Conservation (phyloP, 2,888 invertebrate genomes). For the Baccha elongata region DNA sequence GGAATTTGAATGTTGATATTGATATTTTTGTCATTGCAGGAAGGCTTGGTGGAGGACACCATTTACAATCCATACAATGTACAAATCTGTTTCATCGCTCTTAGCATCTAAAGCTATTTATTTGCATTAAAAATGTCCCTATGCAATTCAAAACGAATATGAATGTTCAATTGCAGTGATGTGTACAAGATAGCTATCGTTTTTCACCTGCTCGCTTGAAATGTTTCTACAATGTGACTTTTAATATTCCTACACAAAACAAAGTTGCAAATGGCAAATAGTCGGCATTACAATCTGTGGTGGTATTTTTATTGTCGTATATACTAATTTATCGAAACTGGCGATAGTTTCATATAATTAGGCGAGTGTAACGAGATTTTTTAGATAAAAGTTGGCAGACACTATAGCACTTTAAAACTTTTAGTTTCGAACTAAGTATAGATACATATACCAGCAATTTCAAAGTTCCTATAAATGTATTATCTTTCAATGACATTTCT, state of each 20-base stretch:
- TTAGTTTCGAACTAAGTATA: too few relatives aligned
- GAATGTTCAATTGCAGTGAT: slow-evolving; percentile 16
- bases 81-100: slow-evolving; percentile 35
- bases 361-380: slow-evolving; percentile 15
- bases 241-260: background rate
- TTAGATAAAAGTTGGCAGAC: slow-evolving; percentile 5
- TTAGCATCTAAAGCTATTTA: background rate
- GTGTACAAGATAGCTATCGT: slow-evolving; percentile 27
- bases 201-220: slow-evolving; percentile 34
- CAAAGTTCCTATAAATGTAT: too few relatives aligned
- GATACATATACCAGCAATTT: too few relatives aligned
- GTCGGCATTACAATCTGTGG: background rate
- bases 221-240: background rate
- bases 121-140: slow-evolving; percentile 17
- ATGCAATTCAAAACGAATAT: background rate
- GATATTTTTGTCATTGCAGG: slow-evolving; percentile 47
- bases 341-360: slow-evolving; percentile 33
- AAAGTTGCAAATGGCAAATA: slow-evolving; percentile 26
- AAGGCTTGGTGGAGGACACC: slow-evolving; percentile 14
- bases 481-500: too few relatives aligned
- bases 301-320: slow-evolving; percentile 42
- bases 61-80: slow-evolving; percentile 11
- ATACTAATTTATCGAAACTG: slow-evolving; percentile 23
- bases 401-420: too few relatives aligned
- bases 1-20: slow-evolving; percentile 62